Evolutionary conservation across 1,140 invertebrate genomes (phyloP).

Genomic region (Aphelenchoides avenae): DNA sequence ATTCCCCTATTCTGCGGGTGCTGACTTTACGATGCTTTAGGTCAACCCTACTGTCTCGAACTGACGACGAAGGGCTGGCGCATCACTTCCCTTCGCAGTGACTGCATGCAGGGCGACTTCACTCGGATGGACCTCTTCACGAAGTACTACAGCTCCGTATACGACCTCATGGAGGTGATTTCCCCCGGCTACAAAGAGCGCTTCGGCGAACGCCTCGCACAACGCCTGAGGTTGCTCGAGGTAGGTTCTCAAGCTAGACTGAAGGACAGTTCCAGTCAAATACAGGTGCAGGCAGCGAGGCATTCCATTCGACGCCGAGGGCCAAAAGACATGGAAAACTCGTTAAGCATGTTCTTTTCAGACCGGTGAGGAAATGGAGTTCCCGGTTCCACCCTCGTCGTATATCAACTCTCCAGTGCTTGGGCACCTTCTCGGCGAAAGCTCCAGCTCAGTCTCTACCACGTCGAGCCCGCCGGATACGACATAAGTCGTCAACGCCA

Average conservation of each 20-base stretch:
- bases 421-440: too few species aligned
- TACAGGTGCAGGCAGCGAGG: too few species aligned
- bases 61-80: constrained; percentile 56
- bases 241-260: too few species aligned
- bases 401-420: too few species aligned
- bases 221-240: constrained; percentile 34
- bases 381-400: not conserved
- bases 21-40: too few species aligned
- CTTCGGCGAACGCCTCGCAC: constrained; percentile 45
- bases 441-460: too few species aligned
- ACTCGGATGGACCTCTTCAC: constrained; percentile 56
- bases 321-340: not conserved
- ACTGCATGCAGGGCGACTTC: constrained; percentile 58
- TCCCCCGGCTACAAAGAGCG: constrained; percentile 50
- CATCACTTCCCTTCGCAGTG: constrained; percentile 48
- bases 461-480: too few species aligned
- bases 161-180: constrained; percentile 51
- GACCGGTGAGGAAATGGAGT: not conserved
- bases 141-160: constrained; percentile 55
- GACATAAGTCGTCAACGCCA: too few species aligned
- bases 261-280: too few species aligned
- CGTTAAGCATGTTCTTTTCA: not conserved
- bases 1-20: too few species aligned
- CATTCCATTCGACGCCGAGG: too few species aligned
- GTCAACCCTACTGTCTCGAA: constrained; percentile 58